Base-by-base conservation (phyloP, 2,888 invertebrate genomes). In the Xestia ashworthii region DNA sequence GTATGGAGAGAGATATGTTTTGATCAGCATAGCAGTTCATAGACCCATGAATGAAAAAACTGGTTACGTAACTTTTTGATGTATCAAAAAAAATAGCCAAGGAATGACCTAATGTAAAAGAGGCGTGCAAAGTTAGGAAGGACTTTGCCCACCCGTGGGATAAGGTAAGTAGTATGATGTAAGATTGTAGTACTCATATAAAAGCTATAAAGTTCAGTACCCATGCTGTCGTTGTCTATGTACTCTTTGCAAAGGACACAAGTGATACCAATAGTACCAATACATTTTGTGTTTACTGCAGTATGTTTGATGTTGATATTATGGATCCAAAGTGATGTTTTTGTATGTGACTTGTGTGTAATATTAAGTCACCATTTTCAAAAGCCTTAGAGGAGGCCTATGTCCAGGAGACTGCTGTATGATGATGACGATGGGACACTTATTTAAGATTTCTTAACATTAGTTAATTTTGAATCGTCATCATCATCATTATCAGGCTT, bases 1-100 rank as follows among this genome's bases (percentile, higher is more conserved):
- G 79, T 88, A 71, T 83, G 78, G 38, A 74, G 73, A 80, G 48
- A 66, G 86, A 89, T 89, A 88, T 88, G 81, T 80, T 82, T 88
- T 86, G 79, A 87, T 84, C 80, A 81, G 71, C 69, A 82, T 80
- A 81, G 81, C 86, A 83, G 85, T 87, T 91, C 88, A 86, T 79
- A 79, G 91, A 91, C 88, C 89, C 82, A 77, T 76, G 48, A 68
- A 2, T 60, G 19, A 46, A 68, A 65, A 79, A 80, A 58, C 48
- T 69, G 46, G 44, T 81, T 50, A 76, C 12, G 68, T 73, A 62
- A 70, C 44, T 60, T 71, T 67, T 12, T 0, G 11, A 16, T 60
- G 22, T 25, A 60, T 3, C 60, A 50, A 16, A 44, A 53, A 60
- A 11, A 58, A 38, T 67, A 14, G 50, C 22, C 11, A 70, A 55